phyloP scores from a whole-genome alignment of 2,113 vertebrate species.

The Hemiscyllium ocellatum region DNA sequence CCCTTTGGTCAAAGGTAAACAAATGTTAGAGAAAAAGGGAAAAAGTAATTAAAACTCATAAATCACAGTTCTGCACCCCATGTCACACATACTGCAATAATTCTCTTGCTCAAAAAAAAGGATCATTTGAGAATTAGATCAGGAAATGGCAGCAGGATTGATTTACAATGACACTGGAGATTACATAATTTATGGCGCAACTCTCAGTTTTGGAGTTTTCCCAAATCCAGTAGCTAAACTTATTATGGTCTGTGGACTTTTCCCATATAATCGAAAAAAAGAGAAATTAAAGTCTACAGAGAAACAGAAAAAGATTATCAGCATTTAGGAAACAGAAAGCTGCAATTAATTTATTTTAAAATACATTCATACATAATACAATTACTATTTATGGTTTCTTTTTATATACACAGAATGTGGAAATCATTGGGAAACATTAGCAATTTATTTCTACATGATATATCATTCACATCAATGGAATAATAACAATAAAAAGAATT shows the following conservation, averaged over 20 bases:
- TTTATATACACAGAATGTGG: background rate
- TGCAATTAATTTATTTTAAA: background rate
- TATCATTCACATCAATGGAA: background rate
- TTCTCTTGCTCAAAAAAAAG: background rate
- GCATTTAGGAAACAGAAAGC: background rate
- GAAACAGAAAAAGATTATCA: background rate
- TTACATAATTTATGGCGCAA: background rate
- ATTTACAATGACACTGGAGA: background rate
- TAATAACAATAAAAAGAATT: background rate
- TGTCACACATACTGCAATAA: background rate
- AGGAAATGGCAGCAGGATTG: constrained; percentile 14
- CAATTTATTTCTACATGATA: background rate
- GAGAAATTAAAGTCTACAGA: background rate
- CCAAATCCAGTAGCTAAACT: background rate
- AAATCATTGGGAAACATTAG: background rate
- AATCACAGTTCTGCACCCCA: background rate
- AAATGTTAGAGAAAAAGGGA: constrained; percentile 11
- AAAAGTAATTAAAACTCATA: constrained; percentile 32
- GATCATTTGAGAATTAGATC: background rate
- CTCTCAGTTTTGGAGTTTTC: constrained; percentile 14
- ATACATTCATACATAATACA: background rate
- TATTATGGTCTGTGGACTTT: background rate
- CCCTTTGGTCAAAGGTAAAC: constrained; percentile 2
- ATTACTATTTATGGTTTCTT: background rate
- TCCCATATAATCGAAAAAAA: background rate